Base-by-base conservation (phyloP, 2,888 invertebrate genomes). In the Tipula unca region DNA sequence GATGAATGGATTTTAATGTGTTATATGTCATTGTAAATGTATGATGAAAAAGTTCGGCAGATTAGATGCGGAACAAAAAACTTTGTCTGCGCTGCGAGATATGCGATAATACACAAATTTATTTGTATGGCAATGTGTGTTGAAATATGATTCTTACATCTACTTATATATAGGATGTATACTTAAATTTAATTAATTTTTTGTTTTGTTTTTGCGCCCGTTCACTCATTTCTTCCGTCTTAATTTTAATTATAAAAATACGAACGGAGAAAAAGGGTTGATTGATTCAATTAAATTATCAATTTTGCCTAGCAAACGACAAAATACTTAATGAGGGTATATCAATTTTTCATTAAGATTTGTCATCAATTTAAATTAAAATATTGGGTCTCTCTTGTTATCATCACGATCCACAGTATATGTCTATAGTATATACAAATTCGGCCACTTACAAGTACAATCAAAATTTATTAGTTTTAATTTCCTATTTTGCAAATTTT, bases 231-330 rank as follows among this genome's bases (percentile, higher is more conserved):
- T 8, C 48, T 17, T 48, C 25, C 69, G 69, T 69, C 69, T 69
- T 69, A 69, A 69, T 69, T 69, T 69, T 69, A 69, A 69, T 69
- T 69, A 69, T 69, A 69, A 69, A 69, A 69, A 69, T 69, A 69
- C 69, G 69, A 69, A 25, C 25, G 69, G 25, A 2, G 2, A 10
- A 83, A 83, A 83, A 83, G 83, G 83, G 83, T 83, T 83, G 83
- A 83, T 83, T 83, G 83, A 83, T 83, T 83, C 83, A 83, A 83
- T 83, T 83, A 83, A 83, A 83, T 83, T 83, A 83, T 83, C 35
- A 83, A 69, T 69, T 69, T 69, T 69, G 69, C 69, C 69, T 69
- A 69, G 69, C 69, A 69, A 20, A 69, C 69, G 69, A 25, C 69
- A 25, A 69, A 69, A 69, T 69, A 69, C 69, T 69, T 69, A 69